These are phyloP conservation scores for Stenolophus ochropezus DNA, from an alignment of 2,888 invertebrate species.

Conservation along the genomic window DNA sequence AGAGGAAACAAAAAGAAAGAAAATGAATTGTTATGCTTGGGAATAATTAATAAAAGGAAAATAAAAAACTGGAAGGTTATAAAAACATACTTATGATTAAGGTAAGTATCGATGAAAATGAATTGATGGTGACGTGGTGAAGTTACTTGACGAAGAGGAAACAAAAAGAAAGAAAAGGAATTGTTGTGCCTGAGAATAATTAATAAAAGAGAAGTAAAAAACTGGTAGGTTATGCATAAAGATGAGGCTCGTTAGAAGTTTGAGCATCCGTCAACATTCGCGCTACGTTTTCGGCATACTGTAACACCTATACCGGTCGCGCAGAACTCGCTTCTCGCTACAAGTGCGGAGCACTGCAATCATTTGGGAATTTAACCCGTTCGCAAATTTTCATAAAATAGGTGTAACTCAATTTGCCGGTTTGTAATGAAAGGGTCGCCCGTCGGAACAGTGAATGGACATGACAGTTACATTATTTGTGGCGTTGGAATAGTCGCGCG, in stretches of 20 bases:
- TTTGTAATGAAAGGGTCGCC: slow-evolving; percentile 46
- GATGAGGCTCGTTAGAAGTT: slow-evolving; percentile 48
- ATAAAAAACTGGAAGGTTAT: too few species aligned
- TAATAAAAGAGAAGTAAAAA: slow-evolving; percentile 34
- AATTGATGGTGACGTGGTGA: too few species aligned
- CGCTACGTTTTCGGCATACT: slow-evolving; percentile 44
- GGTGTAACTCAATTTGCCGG: slow-evolving; percentile 54
- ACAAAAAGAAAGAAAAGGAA: slow-evolving; percentile 6
- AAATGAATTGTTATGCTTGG: too few species aligned
- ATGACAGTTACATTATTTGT: slow-evolving; percentile 57
- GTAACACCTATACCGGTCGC: too few species aligned
- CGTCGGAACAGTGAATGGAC: slow-evolving; percentile 42
- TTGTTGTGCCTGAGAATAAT: slow-evolving; percentile 22
- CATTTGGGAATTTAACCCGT: slow-evolving; percentile 56
- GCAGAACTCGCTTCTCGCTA: slow-evolving; percentile 9
- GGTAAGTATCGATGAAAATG: too few species aligned
- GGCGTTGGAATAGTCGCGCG: slow-evolving; percentile 46
- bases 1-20: too few species aligned
- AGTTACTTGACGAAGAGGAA: background rate
- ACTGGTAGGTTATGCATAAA: slow-evolving; percentile 40
- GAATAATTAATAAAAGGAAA: background rate
- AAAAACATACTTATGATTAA: too few species aligned
- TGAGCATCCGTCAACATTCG: slow-evolving; percentile 3
- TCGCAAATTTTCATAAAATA: slow-evolving; percentile 57
- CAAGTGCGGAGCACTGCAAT: slow-evolving; percentile 39